Conservation (phyloP, 2,113 vertebrate genomes). For the Lophius piscatorius region DNA sequence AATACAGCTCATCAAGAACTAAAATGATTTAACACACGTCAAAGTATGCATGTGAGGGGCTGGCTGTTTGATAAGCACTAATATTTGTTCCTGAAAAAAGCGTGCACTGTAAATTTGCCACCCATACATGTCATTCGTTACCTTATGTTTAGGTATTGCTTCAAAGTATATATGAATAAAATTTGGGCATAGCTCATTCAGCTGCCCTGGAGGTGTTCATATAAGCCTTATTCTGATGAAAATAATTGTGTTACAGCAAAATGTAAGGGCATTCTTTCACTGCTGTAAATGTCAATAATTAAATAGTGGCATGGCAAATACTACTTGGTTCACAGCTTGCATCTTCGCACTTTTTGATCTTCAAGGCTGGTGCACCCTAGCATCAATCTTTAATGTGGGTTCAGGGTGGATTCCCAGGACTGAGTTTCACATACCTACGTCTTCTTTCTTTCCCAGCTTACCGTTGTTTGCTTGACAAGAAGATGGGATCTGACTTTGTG, state of each 20-base stretch:
- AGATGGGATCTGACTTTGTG: conserved; percentile 57
- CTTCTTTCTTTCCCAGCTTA: conserved; percentile 42
- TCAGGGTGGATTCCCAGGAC: conserved; percentile 60
- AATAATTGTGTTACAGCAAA: conserved; percentile 57
- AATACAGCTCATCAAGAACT: conserved; percentile 10
- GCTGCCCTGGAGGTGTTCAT: conserved; percentile 9
- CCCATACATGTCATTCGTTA: conserved; percentile 7
- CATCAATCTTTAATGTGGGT: conserved; percentile 72
- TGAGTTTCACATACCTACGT: conserved; percentile 64
- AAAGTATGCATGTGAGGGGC: conserved; percentile 2
- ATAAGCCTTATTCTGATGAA: conserved; percentile 30
- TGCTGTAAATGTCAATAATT: conserved; percentile 77
- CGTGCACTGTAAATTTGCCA: background rate
- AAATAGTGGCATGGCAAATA: conserved; percentile 66
- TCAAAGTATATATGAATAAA: conserved; percentile 10
- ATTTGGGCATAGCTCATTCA: conserved; percentile 16
- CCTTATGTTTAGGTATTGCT: conserved; percentile 16
- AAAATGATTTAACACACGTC: background rate
- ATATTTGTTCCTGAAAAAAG: background rate
- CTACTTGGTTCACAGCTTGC: conserved; percentile 75
- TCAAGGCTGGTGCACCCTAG: conserved; percentile 65
- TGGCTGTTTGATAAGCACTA: conserved; percentile 3
- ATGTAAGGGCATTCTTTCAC: conserved; percentile 53
- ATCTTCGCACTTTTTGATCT: conserved; percentile 77
- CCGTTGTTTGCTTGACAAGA: conserved; percentile 54